phyloP scores from a whole-genome alignment of 2,888 invertebrate species.

The Drosophila nr. perissopoda region DNA sequence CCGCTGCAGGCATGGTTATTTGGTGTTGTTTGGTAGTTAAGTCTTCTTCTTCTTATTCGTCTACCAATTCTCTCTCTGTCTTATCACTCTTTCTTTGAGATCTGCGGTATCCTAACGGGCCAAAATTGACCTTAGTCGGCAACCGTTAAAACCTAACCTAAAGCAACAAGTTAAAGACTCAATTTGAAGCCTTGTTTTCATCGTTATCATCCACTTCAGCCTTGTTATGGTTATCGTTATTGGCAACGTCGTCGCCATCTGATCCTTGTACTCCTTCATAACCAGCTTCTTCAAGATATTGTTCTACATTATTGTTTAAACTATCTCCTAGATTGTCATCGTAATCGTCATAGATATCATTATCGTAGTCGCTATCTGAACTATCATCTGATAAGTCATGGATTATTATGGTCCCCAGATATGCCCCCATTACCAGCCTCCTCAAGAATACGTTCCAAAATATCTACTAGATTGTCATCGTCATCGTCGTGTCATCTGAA shows the following conservation, averaged over 20 bases:
- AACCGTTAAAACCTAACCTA: too few species aligned
- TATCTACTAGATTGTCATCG: neutral
- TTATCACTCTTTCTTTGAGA: too few species aligned
- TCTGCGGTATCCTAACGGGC: too few species aligned
- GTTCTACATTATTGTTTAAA: neutral
- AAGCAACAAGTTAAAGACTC: neutral
- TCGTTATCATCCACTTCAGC: neutral
- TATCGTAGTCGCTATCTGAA: too few species aligned
- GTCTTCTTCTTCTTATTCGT: too few species aligned
- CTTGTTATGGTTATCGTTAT: neutral
- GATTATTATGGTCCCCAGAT: neutral
- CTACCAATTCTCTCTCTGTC: too few species aligned
- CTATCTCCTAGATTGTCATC: too few species aligned
- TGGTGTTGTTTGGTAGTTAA: too few species aligned
- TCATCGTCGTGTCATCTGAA: neutral
- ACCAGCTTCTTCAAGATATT: neutral
- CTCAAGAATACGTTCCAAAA: neutral
- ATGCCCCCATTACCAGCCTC: neutral
- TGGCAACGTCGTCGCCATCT: neutral
- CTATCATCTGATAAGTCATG: neutral
- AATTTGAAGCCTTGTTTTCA: too few species aligned
- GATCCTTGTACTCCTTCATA: neutral
- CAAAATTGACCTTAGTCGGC: too few species aligned
- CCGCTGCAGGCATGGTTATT: too few species aligned
- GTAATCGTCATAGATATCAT: too few species aligned